Evolutionary conservation across 2,797 vertebrate species (phyloP).

Genomic region (Limosa lapponica): DNA sequence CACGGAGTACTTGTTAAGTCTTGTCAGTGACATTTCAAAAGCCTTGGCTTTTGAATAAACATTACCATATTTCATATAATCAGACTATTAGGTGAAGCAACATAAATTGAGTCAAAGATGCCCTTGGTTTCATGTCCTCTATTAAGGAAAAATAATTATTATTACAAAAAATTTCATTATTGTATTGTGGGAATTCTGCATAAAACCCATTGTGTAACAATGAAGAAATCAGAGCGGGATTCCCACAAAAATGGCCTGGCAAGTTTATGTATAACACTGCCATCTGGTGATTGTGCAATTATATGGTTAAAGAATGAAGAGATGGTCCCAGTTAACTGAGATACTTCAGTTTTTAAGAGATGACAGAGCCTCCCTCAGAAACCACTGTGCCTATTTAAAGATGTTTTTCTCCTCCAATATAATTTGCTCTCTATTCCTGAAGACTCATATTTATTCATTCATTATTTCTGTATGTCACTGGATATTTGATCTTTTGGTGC

Average conservation of each 20-base stretch:
- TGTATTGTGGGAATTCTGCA: neutral
- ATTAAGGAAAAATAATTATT: neutral
- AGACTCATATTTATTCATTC: neutral
- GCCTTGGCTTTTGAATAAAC: neutral
- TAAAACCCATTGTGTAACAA: neutral
- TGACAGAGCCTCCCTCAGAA: neutral
- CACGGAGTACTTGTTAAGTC: neutral
- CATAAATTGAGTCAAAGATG: neutral
- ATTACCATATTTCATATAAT: neutral
- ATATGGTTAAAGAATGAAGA: neutral
- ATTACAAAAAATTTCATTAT: neutral
- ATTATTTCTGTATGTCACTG: neutral
- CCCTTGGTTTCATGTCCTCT: neutral
- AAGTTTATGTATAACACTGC: slow-evolving; percentile 20
- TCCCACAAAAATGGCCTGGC: neutral
- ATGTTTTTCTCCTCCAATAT: neutral
- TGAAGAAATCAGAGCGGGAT: neutral
- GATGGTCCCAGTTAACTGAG: neutral
- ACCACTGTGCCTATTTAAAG: neutral
- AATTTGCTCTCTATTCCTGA: neutral
- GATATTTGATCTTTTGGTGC: neutral
- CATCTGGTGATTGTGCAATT: slow-evolving; percentile 51
- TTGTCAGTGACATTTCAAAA: neutral
- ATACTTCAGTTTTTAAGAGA: neutral
- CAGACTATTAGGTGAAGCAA: neutral